Evolutionary conservation across 2,888 invertebrate species (phyloP).

Genomic region (Apodemia hepburni): DNA sequence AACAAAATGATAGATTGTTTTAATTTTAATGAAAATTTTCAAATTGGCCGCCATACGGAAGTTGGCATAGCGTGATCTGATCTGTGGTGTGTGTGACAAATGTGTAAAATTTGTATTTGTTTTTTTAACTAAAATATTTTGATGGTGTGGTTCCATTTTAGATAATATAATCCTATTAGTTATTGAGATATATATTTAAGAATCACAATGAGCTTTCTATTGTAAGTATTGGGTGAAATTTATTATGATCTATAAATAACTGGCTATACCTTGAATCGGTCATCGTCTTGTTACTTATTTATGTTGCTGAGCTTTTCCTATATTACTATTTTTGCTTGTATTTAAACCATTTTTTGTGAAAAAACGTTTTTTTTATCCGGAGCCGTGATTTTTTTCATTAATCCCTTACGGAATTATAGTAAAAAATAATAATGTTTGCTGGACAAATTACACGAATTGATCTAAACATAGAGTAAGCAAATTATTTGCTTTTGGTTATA

Average conservation of each 20-base stretch:
- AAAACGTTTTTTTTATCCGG: too few species aligned
- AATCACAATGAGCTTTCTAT: conserved; percentile 81
- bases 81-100: background rate
- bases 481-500: too few species aligned
- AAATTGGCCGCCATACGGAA: too few species aligned
- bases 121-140: conserved; percentile 45
- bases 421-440: too few species aligned
- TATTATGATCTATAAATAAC: conserved; percentile 58
- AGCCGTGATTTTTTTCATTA: too few species aligned
- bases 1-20: too few species aligned
- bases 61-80: too few species aligned
- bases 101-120: conserved; percentile 16
- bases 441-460: too few species aligned
- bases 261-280: conserved; percentile 42
- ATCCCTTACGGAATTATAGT: too few species aligned
- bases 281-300: conserved; percentile 45
- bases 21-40: too few species aligned
- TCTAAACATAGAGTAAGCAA: too few species aligned
- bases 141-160: conserved; percentile 56
- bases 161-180: conserved; percentile 30
- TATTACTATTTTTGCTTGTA: background rate
- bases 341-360: too few species aligned
- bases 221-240: conserved; percentile 69
- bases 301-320: conserved; percentile 38
- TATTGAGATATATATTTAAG: conserved; percentile 37